phyloP scores from a whole-genome alignment of 92 coral and sea anemone genomes.

The Porites divaricata region DNA sequence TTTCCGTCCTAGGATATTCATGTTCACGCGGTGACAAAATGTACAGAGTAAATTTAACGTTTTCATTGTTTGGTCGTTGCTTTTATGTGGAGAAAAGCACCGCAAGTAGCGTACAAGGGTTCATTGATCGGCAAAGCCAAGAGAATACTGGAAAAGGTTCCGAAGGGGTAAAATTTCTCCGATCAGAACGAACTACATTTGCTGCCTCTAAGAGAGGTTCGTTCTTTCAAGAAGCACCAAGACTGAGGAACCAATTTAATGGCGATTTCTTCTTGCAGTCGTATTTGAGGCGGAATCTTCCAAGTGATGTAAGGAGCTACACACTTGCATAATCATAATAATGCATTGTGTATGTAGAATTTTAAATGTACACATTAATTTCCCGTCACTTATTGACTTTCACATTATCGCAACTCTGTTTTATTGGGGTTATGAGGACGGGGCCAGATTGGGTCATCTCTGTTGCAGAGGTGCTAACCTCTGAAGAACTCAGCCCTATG shows the following conservation, averaged over 20 bases:
- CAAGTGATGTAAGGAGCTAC: conserved; percentile 60
- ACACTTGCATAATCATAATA: no score
- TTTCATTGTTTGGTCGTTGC: neutral
- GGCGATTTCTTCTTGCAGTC: conserved; percentile 69
- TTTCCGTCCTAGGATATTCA: no score
- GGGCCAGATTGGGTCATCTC: no score
- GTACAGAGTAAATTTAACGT: neutral
- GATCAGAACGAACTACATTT: conserved; percentile 7
- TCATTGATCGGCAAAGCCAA: neutral
- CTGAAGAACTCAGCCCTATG: no score
- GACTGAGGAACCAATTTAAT: conserved; percentile 76
- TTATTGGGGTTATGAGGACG: no score
- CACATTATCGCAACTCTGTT: no score
- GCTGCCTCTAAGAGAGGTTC: conserved; percentile 75
- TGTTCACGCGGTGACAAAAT: neutral
- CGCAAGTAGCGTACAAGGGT: neutral
- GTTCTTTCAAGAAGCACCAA: conserved; percentile 86
- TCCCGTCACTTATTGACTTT: no score
- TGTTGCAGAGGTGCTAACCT: no score
- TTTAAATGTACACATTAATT: no score
- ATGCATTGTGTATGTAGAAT: no score
- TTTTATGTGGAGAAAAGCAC: conserved; percentile 1
- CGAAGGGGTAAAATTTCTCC: neutral
- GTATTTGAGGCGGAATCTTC: conserved; percentile 74
- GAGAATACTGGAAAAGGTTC: neutral